These are phyloP conservation scores for Heliconius hermathena DNA, from an alignment of 1,140 invertebrate genomes.

Conservation along the genomic window DNA sequence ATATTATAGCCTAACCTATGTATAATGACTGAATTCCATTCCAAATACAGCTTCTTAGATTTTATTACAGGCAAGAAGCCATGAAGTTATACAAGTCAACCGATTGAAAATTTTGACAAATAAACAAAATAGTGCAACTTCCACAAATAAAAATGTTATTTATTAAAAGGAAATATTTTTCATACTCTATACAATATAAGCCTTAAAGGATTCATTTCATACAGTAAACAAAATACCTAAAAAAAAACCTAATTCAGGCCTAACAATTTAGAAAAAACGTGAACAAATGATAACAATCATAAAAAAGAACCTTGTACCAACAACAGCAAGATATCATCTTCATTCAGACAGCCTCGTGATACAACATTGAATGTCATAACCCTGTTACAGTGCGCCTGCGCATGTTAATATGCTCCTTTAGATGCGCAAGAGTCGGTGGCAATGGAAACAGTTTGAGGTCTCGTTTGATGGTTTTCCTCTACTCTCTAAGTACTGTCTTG, in stretches of 20 bases:
- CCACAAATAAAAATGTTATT: too few species aligned
- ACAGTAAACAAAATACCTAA: too few species aligned
- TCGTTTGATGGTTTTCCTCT: constrained; percentile 31
- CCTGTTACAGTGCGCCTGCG: constrained; percentile 22
- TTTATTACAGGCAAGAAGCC: too few species aligned
- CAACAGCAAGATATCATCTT: background rate
- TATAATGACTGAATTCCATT: too few species aligned
- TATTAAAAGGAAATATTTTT: too few species aligned
- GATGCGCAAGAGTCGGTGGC: constrained; percentile 38
- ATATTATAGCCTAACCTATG: too few species aligned
- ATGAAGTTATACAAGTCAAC: too few species aligned
- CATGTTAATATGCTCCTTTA: constrained; percentile 41
- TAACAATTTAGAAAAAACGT: constrained; percentile 1
- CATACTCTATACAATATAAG: too few species aligned
- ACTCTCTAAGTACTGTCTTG: constrained; percentile 14
- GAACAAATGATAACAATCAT: background rate
- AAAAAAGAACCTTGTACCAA: background rate
- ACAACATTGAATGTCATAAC: constrained; percentile 32
- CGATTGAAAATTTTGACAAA: too few species aligned
- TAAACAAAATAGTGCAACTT: too few species aligned
- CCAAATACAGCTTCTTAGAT: too few species aligned
- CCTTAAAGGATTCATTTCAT: too few species aligned
- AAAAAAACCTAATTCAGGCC: background rate
- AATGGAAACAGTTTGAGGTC: constrained; percentile 35
- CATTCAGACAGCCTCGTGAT: constrained; percentile 12